Evolutionary conservation across 1,140 invertebrate species (phyloP).

Genomic region (Acromyrmex charruanus): DNA sequence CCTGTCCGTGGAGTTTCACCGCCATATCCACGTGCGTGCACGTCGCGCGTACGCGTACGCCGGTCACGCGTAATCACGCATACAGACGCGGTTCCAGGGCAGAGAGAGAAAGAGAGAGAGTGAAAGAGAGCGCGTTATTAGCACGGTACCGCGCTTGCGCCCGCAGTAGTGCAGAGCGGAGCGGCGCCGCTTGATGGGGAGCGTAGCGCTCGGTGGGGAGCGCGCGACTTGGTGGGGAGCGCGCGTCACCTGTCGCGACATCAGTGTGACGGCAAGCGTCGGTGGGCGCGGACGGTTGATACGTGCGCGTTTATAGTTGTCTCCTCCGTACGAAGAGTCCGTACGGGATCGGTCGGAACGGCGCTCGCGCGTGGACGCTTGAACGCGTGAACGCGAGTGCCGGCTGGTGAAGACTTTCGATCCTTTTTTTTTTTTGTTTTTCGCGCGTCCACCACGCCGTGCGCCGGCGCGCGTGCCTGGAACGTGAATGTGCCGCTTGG

Average conservation of each 20-base stretch:
- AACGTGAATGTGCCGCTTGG: conserved; percentile 67
- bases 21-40: conserved; percentile 65
- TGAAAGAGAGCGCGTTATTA: background rate
- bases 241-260: conserved; percentile 68
- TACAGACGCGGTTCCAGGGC: conserved; percentile 25
- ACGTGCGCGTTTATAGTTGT: conserved; percentile 33
- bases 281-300: conserved; percentile 46
- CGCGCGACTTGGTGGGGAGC: conserved; percentile 56
- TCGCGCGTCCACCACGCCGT: background rate
- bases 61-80: conserved; percentile 51
- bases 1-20: conserved; percentile 30
- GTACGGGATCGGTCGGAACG: background rate
- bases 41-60: conserved; percentile 29
- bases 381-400: conserved; percentile 51
- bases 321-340: background rate
- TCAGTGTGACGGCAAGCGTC: conserved; percentile 73
- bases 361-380: conserved; percentile 55
- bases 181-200: conserved; percentile 29
- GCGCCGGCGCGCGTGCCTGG: conserved; percentile 22
- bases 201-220: conserved; percentile 6
- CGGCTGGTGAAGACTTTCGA: background rate
- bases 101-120: background rate
- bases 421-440: conserved; percentile 13
- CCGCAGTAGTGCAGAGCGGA: background rate
- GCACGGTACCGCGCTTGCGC: conserved; percentile 15